Evolutionary conservation across 2,113 vertebrate species (phyloP).

Genomic region (Mesembrinibis cayennensis): DNA sequence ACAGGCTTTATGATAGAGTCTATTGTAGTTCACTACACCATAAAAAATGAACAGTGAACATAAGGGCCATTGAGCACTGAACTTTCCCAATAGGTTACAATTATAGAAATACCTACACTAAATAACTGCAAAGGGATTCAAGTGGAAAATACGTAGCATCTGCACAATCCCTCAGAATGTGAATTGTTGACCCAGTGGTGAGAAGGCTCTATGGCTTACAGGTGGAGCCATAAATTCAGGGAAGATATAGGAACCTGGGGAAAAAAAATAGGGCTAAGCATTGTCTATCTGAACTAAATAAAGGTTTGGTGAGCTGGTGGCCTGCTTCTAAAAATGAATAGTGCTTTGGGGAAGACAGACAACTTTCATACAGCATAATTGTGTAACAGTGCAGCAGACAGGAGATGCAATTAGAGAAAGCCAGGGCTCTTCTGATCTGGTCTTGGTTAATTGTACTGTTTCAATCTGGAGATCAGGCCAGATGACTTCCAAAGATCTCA

Average conservation of each 20-base stretch:
- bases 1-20: background rate
- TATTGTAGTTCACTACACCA: background rate
- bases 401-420: background rate
- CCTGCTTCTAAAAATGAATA: background rate
- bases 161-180: background rate
- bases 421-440: background rate
- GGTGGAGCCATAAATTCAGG: background rate
- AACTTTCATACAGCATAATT: background rate
- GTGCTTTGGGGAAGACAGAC: background rate
- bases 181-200: background rate
- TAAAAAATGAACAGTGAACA: background rate
- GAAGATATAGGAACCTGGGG: background rate
- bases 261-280: background rate
- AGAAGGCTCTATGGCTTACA: background rate
- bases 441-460: background rate
- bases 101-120: background rate
- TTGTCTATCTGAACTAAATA: background rate
- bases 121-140: background rate
- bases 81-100: background rate
- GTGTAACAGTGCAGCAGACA: background rate
- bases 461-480: background rate
- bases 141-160: background rate
- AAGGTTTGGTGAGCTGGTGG: background rate
- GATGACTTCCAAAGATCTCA: background rate
- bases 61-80: background rate